A percentile compares a stretch with the other conserved stretches of the same genome.
These are phyloP conservation scores for Oasisia sp. DNA, from an alignment of 2,888 invertebrate species.

Conservation along the genomic window DNA sequence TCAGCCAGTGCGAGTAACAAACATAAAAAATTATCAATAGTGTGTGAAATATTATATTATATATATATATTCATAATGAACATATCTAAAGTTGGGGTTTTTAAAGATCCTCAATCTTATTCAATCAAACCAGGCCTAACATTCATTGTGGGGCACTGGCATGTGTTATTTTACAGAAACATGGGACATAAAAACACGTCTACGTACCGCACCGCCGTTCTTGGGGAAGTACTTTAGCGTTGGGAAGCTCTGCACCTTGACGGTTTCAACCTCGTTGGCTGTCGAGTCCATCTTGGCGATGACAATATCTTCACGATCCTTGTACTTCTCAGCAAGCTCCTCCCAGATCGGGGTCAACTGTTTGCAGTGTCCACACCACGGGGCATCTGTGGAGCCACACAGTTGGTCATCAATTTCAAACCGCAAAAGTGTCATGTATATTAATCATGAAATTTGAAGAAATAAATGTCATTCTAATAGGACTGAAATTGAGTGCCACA, in stretches of 20 bases:
- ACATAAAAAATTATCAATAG: too few species aligned
- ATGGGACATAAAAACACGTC: not conserved
- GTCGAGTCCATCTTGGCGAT: slow-evolving; percentile 99
- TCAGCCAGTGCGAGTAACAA: too few species aligned
- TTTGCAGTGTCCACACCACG: slow-evolving; percentile 98
- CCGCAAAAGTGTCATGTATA: not conserved
- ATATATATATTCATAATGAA: too few species aligned
- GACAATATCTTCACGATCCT: slow-evolving; percentile 80
- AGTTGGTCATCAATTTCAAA: not conserved
- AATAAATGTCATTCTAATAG: too few species aligned
- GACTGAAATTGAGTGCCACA: too few species aligned
- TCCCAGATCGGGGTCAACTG: slow-evolving; percentile 97
- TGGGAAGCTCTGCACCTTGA: slow-evolving; percentile 88
- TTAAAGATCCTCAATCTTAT: too few species aligned
- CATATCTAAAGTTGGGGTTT: too few species aligned
- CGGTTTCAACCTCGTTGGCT: slow-evolving; percentile 95
- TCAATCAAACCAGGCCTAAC: too few species aligned
- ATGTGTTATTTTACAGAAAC: too few species aligned
- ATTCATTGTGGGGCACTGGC: too few species aligned
- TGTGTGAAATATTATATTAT: too few species aligned
- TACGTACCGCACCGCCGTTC: slow-evolving; percentile 82
- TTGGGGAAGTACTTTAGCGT: slow-evolving; percentile 82
- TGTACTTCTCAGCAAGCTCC: slow-evolving; percentile 91
- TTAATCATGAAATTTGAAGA: not conserved
- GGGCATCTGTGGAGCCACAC: slow-evolving; percentile 76